A percentile compares a stretch with the other conserved stretches of the same genome.
These are phyloP conservation scores for Drosophila baimaii DNA, from an alignment of 1,140 invertebrate genomes.

Conservation along the genomic window DNA sequence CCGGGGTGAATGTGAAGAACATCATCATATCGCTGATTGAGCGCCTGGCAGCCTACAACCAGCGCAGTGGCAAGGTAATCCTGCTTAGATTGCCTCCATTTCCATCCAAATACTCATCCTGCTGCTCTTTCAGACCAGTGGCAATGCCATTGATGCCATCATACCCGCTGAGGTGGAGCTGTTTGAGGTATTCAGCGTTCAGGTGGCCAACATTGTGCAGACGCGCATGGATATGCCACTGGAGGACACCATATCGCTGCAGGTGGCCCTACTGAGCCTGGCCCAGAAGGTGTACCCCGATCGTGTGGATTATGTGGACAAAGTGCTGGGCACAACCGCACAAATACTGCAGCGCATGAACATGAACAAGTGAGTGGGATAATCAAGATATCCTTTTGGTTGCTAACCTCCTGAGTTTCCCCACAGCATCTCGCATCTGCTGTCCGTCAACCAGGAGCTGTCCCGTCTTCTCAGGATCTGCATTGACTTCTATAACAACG, in stretches of 20 bases:
- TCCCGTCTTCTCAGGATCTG: constrained; percentile 97
- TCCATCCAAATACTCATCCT: background rate
- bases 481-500: constrained; percentile 96
- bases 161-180: constrained; percentile 95
- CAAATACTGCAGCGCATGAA: constrained; percentile 93
- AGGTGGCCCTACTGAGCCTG: constrained; percentile 97
- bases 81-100: no score
- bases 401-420: background rate
- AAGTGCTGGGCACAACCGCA: constrained; percentile 95
- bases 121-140: constrained; percentile 85
- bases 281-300: constrained; percentile 98
- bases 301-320: constrained; percentile 97
- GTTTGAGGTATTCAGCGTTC: constrained; percentile 99
- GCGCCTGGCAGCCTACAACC: constrained; percentile 93
- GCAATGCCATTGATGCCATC: constrained; percentile 88
- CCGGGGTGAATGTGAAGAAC: constrained; percentile 98
- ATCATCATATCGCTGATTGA: constrained; percentile 99
- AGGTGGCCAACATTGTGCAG: constrained; percentile 97
- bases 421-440: constrained; percentile 75
- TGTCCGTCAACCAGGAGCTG: constrained; percentile 88
- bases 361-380: constrained; percentile 87
- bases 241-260: constrained; percentile 98
- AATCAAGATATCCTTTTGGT: background rate
- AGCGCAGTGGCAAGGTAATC: constrained; percentile 87
- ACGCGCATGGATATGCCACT: constrained; percentile 96